Conservation (phyloP, 2,797 vertebrate species). For the Protosalanx chinensis region DNA sequence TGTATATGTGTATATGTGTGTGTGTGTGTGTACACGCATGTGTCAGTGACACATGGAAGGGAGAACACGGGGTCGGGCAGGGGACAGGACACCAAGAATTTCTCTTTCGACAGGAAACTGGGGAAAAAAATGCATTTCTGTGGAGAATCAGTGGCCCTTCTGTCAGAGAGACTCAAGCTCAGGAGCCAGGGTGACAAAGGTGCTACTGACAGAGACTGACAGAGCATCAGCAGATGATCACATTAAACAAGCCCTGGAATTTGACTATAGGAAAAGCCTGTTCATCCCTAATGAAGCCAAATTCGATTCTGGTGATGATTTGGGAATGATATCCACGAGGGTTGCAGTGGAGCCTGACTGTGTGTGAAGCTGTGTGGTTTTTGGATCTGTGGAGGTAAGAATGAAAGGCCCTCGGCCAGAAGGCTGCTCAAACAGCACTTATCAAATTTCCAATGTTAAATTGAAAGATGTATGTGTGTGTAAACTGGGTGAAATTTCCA, state of each 20-base stretch:
- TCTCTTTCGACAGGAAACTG: conserved; percentile 67
- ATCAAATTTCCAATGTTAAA: conserved; percentile 34
- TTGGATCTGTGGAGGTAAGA: conserved; percentile 2
- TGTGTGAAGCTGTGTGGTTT: conserved; percentile 34
- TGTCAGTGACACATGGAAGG: conserved; percentile 22
- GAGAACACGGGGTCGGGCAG: conserved; percentile 58
- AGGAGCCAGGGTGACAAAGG: conserved; percentile 71
- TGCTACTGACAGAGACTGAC: conserved; percentile 60
- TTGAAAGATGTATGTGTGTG: conserved; percentile 55
- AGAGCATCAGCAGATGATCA: conserved; percentile 58
- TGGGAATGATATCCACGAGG: conserved; percentile 74
- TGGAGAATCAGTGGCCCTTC: conserved; percentile 67
- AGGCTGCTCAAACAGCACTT: conserved; percentile 37
- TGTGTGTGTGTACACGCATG: conserved; percentile 11
- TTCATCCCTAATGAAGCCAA: conserved; percentile 65
- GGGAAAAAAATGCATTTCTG: conserved; percentile 56
- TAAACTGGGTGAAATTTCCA: conserved; percentile 33
- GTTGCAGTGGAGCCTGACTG: conserved; percentile 36
- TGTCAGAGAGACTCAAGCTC: conserved; percentile 60
- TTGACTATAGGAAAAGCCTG: conserved; percentile 64
- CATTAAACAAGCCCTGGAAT: conserved; percentile 63
- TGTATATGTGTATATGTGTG: conserved; percentile 7
- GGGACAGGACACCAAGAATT: conserved; percentile 63
- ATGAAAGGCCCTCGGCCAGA: conserved; percentile 19
- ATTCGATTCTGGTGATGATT: conserved; percentile 72